These are phyloP conservation scores for Adela reaumurella DNA, from an alignment of 2,888 invertebrate species.

Conservation along the genomic window DNA sequence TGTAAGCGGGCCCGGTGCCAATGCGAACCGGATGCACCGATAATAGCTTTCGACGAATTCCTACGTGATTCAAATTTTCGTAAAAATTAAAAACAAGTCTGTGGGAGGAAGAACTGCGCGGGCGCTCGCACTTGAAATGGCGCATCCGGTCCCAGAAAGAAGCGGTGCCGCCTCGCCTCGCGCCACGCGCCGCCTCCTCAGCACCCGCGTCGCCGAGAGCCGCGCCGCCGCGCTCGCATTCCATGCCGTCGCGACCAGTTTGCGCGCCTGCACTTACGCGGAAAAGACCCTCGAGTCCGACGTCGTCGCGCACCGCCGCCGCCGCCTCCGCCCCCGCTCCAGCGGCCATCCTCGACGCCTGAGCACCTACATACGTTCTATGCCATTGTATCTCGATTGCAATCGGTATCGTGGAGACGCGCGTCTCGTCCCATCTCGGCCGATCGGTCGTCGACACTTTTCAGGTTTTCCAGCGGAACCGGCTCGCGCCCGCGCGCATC, in stretches of 20 bases:
- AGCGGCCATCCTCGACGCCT: too few relatives aligned
- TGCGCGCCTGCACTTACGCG: too few relatives aligned
- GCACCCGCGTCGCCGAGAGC: background rate
- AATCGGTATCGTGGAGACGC: background rate
- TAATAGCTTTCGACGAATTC: background rate
- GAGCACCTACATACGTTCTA: too few relatives aligned
- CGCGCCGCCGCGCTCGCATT: background rate
- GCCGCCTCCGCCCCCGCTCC: too few relatives aligned
- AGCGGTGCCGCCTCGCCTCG: too few relatives aligned
- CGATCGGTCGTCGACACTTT: constrained; percentile 4
- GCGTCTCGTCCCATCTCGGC: background rate
- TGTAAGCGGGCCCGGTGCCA: background rate
- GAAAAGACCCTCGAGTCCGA: too few relatives aligned
- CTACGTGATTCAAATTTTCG: background rate
- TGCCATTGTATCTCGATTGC: background rate
- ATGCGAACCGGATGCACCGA: background rate
- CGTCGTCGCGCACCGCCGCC: too few relatives aligned
- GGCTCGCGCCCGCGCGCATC: background rate
- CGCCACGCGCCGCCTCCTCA: background rate
- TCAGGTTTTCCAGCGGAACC: constrained; percentile 3
- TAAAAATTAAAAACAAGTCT: background rate
- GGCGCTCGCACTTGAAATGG: background rate
- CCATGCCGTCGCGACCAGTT: background rate
- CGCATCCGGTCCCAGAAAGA: too few relatives aligned
- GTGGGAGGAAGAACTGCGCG: background rate